phyloP scores from a whole-genome alignment of 2,797 vertebrate species.

The Gobio occitaniae region DNA sequence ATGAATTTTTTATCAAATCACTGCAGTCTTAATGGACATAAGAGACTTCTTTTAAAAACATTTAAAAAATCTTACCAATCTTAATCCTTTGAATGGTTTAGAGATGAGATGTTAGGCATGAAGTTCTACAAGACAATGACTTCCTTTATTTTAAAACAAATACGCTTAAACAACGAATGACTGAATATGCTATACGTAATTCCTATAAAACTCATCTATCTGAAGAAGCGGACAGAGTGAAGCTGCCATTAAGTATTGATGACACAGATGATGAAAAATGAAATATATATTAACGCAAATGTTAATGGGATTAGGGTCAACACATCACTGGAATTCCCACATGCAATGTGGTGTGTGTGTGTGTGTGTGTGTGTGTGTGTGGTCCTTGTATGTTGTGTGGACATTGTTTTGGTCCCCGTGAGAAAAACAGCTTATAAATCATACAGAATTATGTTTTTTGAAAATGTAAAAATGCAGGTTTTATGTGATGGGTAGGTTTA shows the following conservation, averaged over 20 bases:
- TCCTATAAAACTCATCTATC: constrained; percentile 46
- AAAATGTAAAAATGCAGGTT: background rate
- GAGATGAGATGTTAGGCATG: background rate
- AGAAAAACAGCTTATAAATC: background rate
- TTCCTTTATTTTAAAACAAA: background rate
- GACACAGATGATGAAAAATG: constrained; percentile 53
- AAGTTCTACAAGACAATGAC: background rate
- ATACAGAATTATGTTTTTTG: background rate
- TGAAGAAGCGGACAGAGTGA: constrained; percentile 14
- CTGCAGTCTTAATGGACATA: background rate
- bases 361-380: background rate
- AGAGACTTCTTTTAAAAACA: background rate
- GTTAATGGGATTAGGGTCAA: constrained; percentile 41
- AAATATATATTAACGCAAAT: constrained; percentile 46
- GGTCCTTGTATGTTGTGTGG: too few relatives aligned
- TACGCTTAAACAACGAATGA: background rate
- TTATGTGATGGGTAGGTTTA: background rate
- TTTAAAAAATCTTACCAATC: background rate
- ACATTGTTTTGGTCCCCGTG: background rate
- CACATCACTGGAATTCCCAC: constrained; percentile 3
- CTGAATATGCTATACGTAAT: constrained; percentile 40
- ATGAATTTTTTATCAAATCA: too few relatives aligned
- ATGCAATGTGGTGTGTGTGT: constrained; percentile 1
- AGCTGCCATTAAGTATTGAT: constrained; percentile 53
- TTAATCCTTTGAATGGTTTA: background rate